Conservation (phyloP, 1,140 invertebrate species). For the Galendromus occidentalis region DNA sequence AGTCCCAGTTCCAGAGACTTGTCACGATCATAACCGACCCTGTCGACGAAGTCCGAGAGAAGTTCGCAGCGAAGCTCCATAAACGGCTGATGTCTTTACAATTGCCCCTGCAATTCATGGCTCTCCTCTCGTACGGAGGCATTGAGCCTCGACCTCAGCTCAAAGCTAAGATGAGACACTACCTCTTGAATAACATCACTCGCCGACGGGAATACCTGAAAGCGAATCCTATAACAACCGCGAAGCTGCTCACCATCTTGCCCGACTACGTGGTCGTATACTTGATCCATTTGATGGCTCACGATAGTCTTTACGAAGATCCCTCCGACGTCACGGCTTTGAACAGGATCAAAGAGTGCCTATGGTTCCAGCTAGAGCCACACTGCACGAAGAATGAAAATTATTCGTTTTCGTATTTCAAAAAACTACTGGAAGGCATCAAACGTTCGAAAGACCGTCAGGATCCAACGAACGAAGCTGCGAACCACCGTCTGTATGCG, state of each 20-base stretch:
- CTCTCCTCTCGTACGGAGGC: constrained; percentile 67
- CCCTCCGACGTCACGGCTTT: constrained; percentile 47
- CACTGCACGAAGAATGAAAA: constrained; percentile 76
- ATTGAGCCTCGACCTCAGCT: constrained; percentile 15
- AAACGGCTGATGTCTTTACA: constrained; percentile 47
- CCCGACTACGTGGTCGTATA: constrained; percentile 93
- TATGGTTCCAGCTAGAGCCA: constrained; percentile 83
- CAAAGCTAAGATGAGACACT: constrained; percentile 40
- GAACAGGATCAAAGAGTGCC: constrained; percentile 35
- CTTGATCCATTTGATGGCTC: constrained; percentile 72
- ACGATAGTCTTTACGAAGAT: constrained; percentile 60
- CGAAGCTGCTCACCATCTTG: constrained; percentile 27
- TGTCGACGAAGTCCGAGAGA: constrained; percentile 44
- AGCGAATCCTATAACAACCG: constrained; percentile 13
- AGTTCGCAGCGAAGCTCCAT: constrained; percentile 72
- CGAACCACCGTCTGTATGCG: constrained; percentile 85
- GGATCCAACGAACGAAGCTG: constrained; percentile 51
- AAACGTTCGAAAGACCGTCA: constrained; percentile 65
- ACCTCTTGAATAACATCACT: constrained; percentile 63
- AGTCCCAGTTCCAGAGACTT: constrained; percentile 82
- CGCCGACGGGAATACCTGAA: constrained; percentile 66
- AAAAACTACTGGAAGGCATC: constrained; percentile 55
- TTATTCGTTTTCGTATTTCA: constrained; percentile 88
- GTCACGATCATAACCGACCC: constrained; percentile 55
- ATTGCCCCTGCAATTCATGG: constrained; percentile 88